phyloP scores from a whole-genome alignment of 2,888 invertebrate species.

The Stenotaenia linearis region DNA sequence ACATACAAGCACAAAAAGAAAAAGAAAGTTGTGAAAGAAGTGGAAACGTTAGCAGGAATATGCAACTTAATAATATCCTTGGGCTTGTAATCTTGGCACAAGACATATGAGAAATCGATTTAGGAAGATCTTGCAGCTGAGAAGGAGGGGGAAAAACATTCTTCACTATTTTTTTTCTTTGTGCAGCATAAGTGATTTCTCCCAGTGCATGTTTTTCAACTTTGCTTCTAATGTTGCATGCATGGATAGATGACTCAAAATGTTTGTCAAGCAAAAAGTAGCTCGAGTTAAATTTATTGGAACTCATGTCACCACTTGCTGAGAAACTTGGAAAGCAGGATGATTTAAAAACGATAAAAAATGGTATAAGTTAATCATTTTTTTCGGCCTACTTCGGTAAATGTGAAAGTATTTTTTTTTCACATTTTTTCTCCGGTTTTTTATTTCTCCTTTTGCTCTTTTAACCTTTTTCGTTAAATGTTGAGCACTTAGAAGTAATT shows the following conservation, averaged over 20 bases:
- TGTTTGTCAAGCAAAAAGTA: slow-evolving; percentile 3
- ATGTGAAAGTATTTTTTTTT: neutral
- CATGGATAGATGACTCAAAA: slow-evolving; percentile 9
- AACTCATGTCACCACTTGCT: neutral
- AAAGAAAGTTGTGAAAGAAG: neutral
- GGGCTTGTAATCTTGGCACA: slow-evolving; percentile 9
- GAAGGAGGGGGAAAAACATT: neutral
- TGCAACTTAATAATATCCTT: slow-evolving; percentile 9
- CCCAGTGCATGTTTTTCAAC: neutral
- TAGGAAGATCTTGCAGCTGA: slow-evolving; percentile 4
- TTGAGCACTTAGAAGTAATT: neutral
- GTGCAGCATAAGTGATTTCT: slow-evolving; percentile 9
- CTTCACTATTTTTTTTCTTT: neutral
- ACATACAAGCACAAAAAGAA: neutral
- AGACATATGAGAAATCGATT: slow-evolving; percentile 9
- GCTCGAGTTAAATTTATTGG: neutral
- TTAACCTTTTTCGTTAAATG: neutral
- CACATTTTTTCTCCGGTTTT: neutral
- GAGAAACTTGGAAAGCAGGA: neutral
- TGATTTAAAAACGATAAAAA: neutral
- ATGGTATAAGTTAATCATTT: neutral
- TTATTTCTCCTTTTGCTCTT: neutral
- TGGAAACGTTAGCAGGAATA: neutral
- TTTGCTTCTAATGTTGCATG: neutral
- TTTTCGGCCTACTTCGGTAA: neutral